Conservation (phyloP, 2,113 vertebrate genomes). For the Calidris pugnax region DNA sequence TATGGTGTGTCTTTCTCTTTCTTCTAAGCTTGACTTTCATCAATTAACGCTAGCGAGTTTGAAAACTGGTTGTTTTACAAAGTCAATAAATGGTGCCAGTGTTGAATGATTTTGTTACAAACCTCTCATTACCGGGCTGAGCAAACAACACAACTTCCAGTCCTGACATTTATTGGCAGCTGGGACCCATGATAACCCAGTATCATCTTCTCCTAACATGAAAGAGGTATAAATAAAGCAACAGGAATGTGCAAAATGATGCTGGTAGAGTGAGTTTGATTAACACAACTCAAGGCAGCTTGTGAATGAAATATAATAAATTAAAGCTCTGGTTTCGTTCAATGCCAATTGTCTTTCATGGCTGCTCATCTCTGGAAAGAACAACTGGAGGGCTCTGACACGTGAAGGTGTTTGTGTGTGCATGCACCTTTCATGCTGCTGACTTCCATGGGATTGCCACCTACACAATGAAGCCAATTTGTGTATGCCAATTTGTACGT, state of each 20-base stretch:
- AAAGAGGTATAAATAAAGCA: neutral
- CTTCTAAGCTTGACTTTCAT: slow-evolving; percentile 1
- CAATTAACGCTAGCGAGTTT: neutral
- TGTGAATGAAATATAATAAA: neutral
- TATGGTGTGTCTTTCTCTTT: neutral
- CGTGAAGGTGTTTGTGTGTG: neutral
- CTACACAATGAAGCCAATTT: neutral
- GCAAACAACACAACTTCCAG: neutral
- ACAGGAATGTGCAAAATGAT: neutral
- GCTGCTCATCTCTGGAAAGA: neutral
- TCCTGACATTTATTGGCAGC: neutral
- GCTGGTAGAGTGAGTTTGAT: neutral
- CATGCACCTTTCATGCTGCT: accelerated
- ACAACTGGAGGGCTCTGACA: accelerated
- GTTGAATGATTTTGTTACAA: neutral
- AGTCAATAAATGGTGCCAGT: neutral
- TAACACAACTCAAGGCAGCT: neutral
- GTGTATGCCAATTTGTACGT: neutral
- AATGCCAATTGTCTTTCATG: neutral
- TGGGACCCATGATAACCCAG: neutral
- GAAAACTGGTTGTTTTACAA: slow-evolving; percentile 6
- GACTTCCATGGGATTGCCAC: neutral
- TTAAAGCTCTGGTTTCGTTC: neutral
- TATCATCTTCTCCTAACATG: neutral
- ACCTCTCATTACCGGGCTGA: neutral